Percentiles rank a stretch among this genome's conserved stretches.
phyloP scores from a whole-genome alignment of 2,797 vertebrate genomes.

The Sebastes iracundus region DNA sequence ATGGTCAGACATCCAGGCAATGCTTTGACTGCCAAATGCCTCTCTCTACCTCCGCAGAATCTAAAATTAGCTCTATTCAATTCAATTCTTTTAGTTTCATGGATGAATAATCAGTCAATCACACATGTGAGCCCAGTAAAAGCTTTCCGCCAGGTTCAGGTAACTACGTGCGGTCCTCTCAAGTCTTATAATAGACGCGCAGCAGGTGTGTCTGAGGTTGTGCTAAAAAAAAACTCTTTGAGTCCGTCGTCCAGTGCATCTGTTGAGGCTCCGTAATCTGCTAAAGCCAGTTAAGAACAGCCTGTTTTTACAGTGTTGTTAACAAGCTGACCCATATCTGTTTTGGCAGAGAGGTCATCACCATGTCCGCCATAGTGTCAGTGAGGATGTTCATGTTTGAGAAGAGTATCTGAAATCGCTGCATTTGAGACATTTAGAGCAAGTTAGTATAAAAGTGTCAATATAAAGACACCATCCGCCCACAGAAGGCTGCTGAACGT shows the following conservation, averaged over 20 bases:
- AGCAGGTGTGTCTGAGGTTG: conserved; percentile 51
- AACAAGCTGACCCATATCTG: conserved; percentile 57
- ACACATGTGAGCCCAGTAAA: not conserved
- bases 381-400: not conserved
- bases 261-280: conserved; percentile 75
- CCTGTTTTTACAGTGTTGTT: conserved; percentile 53
- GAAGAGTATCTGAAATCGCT: not conserved
- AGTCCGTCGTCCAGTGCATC: conserved; percentile 54
- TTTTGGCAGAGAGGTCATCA: not conserved
- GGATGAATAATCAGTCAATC: not conserved
- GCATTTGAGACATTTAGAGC: not conserved
- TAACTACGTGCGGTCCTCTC: not conserved
- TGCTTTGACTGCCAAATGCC: conserved; percentile 12
- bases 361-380: not conserved
- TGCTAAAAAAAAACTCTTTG: conserved; percentile 56
- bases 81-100: not conserved
- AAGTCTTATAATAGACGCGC: not conserved
- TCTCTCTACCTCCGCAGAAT: not conserved
- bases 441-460: not conserved
- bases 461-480: not conserved
- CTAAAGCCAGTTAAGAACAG: conserved; percentile 68
- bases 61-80: not conserved
- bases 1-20: conserved; percentile 22
- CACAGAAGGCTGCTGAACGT: not conserved
- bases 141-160: not conserved